Percentiles rank a stretch among this genome's conserved stretches.
Evolutionary conservation across 2,113 vertebrate genomes (phyloP).

Genomic region (Bettongia penicillata): DNA sequence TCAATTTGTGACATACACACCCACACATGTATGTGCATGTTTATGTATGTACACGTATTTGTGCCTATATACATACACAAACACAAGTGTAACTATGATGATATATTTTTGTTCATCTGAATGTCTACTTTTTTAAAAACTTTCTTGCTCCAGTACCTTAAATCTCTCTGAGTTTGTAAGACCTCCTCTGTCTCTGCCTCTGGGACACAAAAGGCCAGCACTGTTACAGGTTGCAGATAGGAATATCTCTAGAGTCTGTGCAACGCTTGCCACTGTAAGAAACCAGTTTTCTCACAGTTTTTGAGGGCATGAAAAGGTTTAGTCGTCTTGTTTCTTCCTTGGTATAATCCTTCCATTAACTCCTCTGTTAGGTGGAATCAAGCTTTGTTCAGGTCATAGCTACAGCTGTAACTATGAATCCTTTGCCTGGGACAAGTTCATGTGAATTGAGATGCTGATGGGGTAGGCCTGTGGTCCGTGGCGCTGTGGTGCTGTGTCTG

Average conservation of each 20-base stretch:
- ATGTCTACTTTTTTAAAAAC: not conserved
- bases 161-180: not conserved
- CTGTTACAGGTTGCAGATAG: not conserved
- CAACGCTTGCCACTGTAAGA: not conserved
- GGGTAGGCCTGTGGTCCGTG: not conserved
- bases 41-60: not conserved
- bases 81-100: not conserved
- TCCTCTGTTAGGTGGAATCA: not conserved
- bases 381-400: not conserved
- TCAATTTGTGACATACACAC: not conserved
- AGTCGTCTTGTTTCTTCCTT: not conserved
- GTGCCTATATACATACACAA: not conserved
- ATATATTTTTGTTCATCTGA: not conserved
- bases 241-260: not conserved
- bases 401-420: not conserved
- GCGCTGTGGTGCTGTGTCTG: not conserved
- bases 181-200: not conserved
- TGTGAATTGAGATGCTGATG: not conserved
- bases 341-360: not conserved
- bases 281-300: not conserved
- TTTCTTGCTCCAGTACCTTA: not conserved
- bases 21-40: not conserved
- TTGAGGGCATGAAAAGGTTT: not conserved
- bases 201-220: not conserved
- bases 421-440: not conserved